phyloP scores from a whole-genome alignment of 2,113 vertebrate genomes.

The Odontophorus gujanensis region DNA sequence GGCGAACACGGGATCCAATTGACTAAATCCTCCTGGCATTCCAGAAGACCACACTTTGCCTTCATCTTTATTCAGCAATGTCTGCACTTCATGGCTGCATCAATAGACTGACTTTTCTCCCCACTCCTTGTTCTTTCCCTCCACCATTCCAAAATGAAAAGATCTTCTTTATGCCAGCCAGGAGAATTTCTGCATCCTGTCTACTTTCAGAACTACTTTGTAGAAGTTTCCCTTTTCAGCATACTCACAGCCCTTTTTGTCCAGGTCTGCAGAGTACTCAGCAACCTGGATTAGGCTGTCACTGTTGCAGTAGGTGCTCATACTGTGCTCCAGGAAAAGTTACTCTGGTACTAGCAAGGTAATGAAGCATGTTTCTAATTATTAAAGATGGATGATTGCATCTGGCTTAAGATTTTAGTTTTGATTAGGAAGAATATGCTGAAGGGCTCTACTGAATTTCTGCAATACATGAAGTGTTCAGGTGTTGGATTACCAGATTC shows the following conservation, averaged over 20 bases:
- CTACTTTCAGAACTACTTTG: not conserved
- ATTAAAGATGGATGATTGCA: not conserved
- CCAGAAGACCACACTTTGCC: conserved; percentile 27
- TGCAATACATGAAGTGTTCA: not conserved
- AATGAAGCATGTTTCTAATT: not conserved
- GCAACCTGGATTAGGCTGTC: not conserved
- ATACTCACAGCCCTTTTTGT: not conserved
- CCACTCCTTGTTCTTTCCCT: not conserved
- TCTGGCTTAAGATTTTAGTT: not conserved
- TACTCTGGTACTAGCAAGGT: not conserved
- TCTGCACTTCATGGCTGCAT: not conserved
- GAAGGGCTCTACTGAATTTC: not conserved
- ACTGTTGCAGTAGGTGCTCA: not conserved
- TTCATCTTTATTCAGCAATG: not conserved
- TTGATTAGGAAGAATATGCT: not conserved
- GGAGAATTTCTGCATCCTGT: not conserved
- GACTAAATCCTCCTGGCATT: conserved; percentile 71
- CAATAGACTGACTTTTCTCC: not conserved
- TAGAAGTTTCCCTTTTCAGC: not conserved
- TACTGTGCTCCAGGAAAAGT: not conserved
- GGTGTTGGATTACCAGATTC: not conserved
- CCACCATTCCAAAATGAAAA: not conserved
- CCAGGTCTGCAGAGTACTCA: not conserved
- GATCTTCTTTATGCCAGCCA: not conserved
- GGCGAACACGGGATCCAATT: conserved; percentile 56